A percentile compares a stretch with the other conserved stretches of the same genome.
Conservation (phyloP, 2,113 vertebrate genomes). For the Chroicocephalus ridibundus region DNA sequence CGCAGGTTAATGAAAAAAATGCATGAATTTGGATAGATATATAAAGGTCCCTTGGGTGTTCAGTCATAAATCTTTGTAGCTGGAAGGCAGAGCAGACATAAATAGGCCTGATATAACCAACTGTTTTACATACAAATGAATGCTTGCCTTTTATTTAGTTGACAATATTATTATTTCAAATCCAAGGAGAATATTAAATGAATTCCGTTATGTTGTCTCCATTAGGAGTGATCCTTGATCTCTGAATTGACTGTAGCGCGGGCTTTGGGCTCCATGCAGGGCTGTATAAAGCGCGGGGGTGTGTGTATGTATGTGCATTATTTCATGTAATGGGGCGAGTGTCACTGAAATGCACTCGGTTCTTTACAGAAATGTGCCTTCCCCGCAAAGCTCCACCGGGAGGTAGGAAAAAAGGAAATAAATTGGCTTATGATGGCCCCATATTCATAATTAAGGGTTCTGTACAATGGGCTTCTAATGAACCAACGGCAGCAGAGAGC, state of each 20-base stretch:
- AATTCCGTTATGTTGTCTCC: conserved; percentile 19
- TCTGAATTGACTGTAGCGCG: background rate
- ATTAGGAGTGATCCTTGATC: conserved; percentile 40
- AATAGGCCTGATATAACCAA: conserved; percentile 61
- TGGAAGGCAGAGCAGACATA: conserved; percentile 62
- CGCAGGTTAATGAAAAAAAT: conserved; percentile 69
- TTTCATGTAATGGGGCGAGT: background rate
- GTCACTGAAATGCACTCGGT: background rate
- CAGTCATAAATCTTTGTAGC: conserved; percentile 68
- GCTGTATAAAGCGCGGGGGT: background rate
- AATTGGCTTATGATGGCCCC: background rate
- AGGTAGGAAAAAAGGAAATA: background rate
- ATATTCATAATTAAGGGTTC: background rate
- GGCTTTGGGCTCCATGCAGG: background rate
- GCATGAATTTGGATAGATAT: conserved; percentile 62
- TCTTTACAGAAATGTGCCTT: background rate
- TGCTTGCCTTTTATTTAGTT: conserved; percentile 62
- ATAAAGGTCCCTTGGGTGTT: conserved; percentile 64
- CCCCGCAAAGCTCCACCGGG: background rate
- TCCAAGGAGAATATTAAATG: conserved; percentile 57
- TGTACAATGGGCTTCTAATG: background rate
- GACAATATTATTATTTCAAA: conserved; percentile 68
- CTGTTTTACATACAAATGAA: conserved; percentile 74
- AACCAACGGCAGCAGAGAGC: background rate
- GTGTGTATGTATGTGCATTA: background rate